Percentiles rank a stretch among this genome's conserved stretches.
These are phyloP conservation scores for Cynopterus brachyotis DNA, from an alignment of 2,113 vertebrate genomes.

Conservation along the genomic window DNA sequence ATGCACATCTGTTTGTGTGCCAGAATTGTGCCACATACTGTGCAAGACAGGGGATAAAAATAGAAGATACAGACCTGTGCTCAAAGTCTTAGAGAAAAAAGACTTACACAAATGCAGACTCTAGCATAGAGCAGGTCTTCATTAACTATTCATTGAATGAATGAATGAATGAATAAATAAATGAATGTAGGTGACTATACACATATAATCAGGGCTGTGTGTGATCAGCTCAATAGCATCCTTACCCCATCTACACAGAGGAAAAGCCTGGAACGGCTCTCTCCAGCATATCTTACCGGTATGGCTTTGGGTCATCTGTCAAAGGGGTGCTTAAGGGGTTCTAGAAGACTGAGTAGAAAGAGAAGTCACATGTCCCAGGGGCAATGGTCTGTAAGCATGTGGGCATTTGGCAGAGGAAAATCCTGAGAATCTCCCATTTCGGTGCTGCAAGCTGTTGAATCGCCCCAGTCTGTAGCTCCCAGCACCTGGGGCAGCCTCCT, in stretches of 20 bases:
- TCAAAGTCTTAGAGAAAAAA: neutral
- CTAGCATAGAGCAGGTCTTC: neutral
- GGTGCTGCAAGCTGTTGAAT: neutral
- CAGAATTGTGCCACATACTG: neutral
- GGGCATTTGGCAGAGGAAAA: neutral
- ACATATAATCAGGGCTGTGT: neutral
- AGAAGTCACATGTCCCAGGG: neutral
- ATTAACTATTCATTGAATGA: neutral
- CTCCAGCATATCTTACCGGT: neutral
- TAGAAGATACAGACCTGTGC: neutral
- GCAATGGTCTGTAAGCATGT: neutral
- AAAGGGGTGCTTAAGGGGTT: neutral
- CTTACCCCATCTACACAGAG: neutral
- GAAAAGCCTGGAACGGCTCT: neutral
- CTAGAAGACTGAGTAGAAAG: neutral
- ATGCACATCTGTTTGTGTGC: neutral
- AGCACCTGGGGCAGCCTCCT: neutral
- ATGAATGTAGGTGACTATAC: neutral
- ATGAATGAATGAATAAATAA: neutral
- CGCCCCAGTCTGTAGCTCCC: neutral
- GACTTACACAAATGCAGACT: neutral
- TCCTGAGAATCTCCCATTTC: neutral
- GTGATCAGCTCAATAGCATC: neutral
- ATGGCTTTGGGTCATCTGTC: neutral
- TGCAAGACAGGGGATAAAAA: neutral